These are phyloP conservation scores for Okamejei kenojei DNA, from an alignment of 2,797 vertebrate genomes.

Conservation along the genomic window DNA sequence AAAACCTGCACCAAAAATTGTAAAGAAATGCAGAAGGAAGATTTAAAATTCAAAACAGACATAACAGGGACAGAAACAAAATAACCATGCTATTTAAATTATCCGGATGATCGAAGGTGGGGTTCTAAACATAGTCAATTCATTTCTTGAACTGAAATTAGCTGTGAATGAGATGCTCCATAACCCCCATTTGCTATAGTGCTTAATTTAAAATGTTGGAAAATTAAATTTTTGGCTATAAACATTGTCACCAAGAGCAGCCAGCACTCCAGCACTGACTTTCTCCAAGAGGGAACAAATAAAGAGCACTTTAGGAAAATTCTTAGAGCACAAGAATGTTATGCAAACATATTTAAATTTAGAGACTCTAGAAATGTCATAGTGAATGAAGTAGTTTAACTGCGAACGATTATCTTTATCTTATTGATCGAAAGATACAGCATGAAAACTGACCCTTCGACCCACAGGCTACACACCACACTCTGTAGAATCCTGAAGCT, in stretches of 20 bases:
- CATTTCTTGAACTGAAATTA: not conserved
- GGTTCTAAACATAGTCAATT: not conserved
- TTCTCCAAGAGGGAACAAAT: not conserved
- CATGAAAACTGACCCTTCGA: too few relatives aligned
- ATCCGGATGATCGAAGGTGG: not conserved
- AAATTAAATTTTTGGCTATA: not conserved
- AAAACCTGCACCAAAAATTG: not conserved
- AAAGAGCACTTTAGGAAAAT: not conserved
- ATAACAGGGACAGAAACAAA: not conserved
- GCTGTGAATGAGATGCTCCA: not conserved
- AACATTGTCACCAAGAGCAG: not conserved
- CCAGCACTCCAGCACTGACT: not conserved
- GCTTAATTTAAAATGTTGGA: not conserved
- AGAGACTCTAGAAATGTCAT: not conserved
- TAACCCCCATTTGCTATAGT: not conserved
- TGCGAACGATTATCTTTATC: not conserved
- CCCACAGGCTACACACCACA: too few relatives aligned
- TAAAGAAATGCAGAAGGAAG: not conserved
- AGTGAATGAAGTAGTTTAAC: not conserved
- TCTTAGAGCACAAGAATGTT: not conserved
- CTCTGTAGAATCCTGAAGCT: not conserved
- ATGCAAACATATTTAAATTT: not conserved
- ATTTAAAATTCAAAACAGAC: not conserved
- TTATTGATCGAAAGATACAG: too few relatives aligned
- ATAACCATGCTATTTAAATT: not conserved